Percentiles rank a stretch among this genome's conserved stretches.
These are phyloP conservation scores for Brachionichthys hirsutus DNA, from an alignment of 2,113 vertebrate species.

Conservation along the genomic window DNA sequence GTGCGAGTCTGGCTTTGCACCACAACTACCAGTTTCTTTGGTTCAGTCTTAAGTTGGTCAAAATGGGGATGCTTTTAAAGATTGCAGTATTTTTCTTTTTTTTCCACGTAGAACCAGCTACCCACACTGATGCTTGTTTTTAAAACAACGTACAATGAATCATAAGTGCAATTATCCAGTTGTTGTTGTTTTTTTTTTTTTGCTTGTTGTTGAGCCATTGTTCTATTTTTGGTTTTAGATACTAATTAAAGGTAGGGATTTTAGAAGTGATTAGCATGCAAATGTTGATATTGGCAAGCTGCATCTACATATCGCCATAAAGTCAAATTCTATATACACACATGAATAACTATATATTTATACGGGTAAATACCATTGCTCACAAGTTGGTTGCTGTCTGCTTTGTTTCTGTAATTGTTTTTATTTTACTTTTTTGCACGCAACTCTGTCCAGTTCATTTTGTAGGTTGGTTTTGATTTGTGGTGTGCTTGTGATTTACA, in stretches of 20 bases:
- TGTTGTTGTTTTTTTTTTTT: no score
- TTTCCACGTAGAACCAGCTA: constrained; percentile 61
- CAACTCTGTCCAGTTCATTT: constrained; percentile 51
- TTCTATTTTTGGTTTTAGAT: constrained; percentile 67
- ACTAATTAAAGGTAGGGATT: constrained; percentile 55
- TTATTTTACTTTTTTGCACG: constrained; percentile 13
- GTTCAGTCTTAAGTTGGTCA: constrained; percentile 73
- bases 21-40: constrained; percentile 55
- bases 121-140: constrained; percentile 72
- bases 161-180: constrained; percentile 98
- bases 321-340: constrained; percentile 60
- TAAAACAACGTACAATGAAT: constrained; percentile 77
- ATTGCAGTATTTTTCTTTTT: constrained; percentile 77
- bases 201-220: constrained; percentile 76
- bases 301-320: constrained; percentile 58
- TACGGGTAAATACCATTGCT: constrained; percentile 80
- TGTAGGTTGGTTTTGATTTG: constrained; percentile 59
- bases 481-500: constrained; percentile 63
- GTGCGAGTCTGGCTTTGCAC: constrained; percentile 69
- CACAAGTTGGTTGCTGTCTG: constrained; percentile 70
- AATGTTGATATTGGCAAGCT: constrained; percentile 34
- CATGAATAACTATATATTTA: constrained; percentile 73
- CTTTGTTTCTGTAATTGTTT: neutral
- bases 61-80: constrained; percentile 85
- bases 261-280: constrained; percentile 64